Conservation (phyloP, 23 tunicate genomes). For the Phallusia fumigata region DNA sequence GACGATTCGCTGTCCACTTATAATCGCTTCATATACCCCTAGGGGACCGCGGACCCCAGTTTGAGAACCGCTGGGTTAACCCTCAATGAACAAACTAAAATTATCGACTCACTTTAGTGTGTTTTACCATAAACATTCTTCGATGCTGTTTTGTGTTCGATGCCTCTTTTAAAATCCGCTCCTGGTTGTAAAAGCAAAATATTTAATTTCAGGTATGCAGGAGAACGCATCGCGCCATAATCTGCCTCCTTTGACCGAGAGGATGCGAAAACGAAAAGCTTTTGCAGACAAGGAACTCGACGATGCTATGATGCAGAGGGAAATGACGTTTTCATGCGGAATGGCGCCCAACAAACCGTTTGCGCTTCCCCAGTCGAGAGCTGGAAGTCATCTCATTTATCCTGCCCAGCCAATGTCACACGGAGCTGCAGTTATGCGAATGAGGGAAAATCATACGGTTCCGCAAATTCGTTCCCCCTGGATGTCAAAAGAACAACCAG, state of each 20-base stretch:
- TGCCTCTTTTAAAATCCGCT: too few relatives aligned
- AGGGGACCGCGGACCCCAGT: too few relatives aligned
- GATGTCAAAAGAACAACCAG: background rate
- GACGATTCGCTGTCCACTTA: too few relatives aligned
- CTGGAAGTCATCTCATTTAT: background rate
- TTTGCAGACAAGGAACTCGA: conserved; percentile 83
- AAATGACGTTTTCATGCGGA: conserved; percentile 12
- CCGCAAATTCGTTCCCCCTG: background rate
- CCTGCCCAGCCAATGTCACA: background rate
- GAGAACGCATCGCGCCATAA: conserved; percentile 12
- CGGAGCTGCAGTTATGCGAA: background rate
- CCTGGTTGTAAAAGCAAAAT: background rate
- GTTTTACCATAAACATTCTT: too few relatives aligned
- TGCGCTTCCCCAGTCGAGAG: background rate
- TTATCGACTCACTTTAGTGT: too few relatives aligned
- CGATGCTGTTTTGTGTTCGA: too few relatives aligned
- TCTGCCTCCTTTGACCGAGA: conserved; percentile 77
- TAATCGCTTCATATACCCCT: too few relatives aligned
- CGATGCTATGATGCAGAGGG: conserved; percentile 56
- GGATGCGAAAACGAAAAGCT: conserved; percentile 83
- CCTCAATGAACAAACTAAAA: too few relatives aligned
- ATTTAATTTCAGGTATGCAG: background rate
- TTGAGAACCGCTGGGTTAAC: too few relatives aligned
- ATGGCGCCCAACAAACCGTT: background rate
- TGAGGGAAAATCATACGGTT: background rate